phyloP scores from a whole-genome alignment of 2,797 vertebrate species.

The Phoebastria nigripes region DNA sequence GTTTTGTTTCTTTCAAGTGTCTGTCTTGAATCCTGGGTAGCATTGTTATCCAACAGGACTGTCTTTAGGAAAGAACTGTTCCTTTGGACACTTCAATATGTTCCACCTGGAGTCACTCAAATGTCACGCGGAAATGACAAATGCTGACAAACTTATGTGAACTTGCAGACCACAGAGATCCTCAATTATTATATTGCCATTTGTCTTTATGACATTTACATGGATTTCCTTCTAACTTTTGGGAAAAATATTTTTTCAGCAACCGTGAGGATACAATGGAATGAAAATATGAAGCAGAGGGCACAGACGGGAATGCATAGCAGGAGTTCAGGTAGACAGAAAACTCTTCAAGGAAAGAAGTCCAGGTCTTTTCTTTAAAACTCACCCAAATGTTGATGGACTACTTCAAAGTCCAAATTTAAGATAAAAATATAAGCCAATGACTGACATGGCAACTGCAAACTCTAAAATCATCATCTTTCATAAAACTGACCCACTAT shows the following conservation, averaged over 20 bases:
- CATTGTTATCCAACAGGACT: neutral
- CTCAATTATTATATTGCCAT: neutral
- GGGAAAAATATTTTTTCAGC: neutral
- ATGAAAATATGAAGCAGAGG: neutral
- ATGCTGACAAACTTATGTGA: neutral
- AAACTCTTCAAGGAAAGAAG: neutral
- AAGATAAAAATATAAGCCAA: neutral
- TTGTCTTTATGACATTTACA: neutral
- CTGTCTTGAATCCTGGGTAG: neutral
- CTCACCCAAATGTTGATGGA: neutral
- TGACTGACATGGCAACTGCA: neutral
- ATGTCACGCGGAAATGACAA: neutral
- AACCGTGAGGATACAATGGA: neutral
- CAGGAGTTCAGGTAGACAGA: neutral
- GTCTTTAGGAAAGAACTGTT: neutral
- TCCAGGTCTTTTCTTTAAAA: neutral
- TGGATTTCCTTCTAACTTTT: neutral
- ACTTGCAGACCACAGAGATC: neutral
- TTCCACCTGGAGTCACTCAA: neutral
- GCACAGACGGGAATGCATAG: neutral
- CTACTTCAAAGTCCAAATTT: neutral
- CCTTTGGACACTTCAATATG: neutral
- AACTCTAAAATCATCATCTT: neutral
- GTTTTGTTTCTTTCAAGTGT: neutral
- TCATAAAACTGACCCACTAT: neutral